Base-by-base conservation (phyloP, 2,113 vertebrate species). In the Pluvianellus socialis region DNA sequence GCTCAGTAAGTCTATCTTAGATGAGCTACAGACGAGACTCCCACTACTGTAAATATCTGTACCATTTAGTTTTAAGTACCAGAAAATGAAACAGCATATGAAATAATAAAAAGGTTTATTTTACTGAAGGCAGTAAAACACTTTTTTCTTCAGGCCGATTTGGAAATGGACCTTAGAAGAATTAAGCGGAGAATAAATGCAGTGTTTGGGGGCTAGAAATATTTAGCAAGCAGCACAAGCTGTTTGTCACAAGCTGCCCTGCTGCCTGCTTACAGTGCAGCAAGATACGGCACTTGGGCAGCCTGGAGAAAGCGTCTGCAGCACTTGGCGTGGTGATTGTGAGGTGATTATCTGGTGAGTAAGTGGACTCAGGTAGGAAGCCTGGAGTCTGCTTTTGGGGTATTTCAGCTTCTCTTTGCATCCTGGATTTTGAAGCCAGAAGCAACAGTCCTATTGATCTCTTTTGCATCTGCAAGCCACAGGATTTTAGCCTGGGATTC, bases 51-150 rank as follows among this genome's bases (percentile, higher is more conserved):
- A 84, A 91, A 68, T 85, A 74, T 65, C 71, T 53, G 19, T 84
- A 75, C 49, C 40, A 10, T 75, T 89, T 67, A 79, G 50, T 81
- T 95, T 55, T 52, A 49, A 92, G 49, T 74, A 75, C 49, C 65
- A 49, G 83, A 62, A 93, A 86, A 91, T 72, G 73, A 94, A 91
- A 70, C 2, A 1, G 33, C 19, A 4, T 50, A 52, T 58, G 66
- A 94, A 87, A 85, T 75, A 87, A 91, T 75, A 58, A 73, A 81
- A 89, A 74, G 14, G 26, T 73, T 84, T 94, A 7, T 94, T 93
- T 86, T 84, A 66, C 55, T 33, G 45, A 58, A 81, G 50, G 50
- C 42, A 47, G 18, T 68, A 38, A 82, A 86, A 10, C 40, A 70
- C 0, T 42, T 28, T 67, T 95, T 89, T 76, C 92, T 87, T 71